Conservation (phyloP, 2,888 invertebrate species). For the Drosophila anceps region DNA sequence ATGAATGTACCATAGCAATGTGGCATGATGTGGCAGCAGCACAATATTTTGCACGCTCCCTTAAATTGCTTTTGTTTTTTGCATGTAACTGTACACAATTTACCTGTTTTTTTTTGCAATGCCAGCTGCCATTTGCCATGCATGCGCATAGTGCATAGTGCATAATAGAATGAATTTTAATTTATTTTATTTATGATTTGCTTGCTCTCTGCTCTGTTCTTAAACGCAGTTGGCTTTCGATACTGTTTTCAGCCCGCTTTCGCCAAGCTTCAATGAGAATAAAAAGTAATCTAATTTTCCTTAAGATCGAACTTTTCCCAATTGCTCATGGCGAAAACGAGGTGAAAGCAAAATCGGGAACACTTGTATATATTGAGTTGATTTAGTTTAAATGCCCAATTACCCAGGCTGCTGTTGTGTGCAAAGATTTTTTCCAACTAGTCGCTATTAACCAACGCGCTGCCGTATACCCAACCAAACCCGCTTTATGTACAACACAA, state of each 20-base stretch:
- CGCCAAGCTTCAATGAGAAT: conserved; percentile 16
- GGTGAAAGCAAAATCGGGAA: conserved; percentile 17
- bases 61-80: conserved; percentile 50
- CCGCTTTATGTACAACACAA: conserved; percentile 54
- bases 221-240: conserved; percentile 17
- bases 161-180: conserved; percentile 53
- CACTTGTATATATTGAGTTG: conserved; percentile 28
- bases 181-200: conserved; percentile 74
- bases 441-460: conserved; percentile 56
- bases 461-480: conserved; percentile 50
- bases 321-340: conserved; percentile 16
- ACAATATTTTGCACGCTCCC: conserved; percentile 58
- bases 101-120: conserved; percentile 20
- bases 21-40: conserved; percentile 62
- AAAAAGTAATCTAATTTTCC: neutral
- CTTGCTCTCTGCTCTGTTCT: conserved; percentile 61
- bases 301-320: conserved; percentile 6
- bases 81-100: conserved; percentile 66
- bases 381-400: conserved; percentile 48
- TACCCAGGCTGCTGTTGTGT: conserved; percentile 79
- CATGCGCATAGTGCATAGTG: conserved; percentile 70
- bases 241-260: conserved; percentile 33
- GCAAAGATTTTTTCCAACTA: conserved; percentile 79
- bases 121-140: conserved; percentile 48
- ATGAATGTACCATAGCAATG: conserved; percentile 48